Percentiles rank a stretch among this genome's conserved stretches.
These are phyloP conservation scores for Chironomus riparius DNA, from an alignment of 2,888 invertebrate species.

Conservation along the genomic window DNA sequence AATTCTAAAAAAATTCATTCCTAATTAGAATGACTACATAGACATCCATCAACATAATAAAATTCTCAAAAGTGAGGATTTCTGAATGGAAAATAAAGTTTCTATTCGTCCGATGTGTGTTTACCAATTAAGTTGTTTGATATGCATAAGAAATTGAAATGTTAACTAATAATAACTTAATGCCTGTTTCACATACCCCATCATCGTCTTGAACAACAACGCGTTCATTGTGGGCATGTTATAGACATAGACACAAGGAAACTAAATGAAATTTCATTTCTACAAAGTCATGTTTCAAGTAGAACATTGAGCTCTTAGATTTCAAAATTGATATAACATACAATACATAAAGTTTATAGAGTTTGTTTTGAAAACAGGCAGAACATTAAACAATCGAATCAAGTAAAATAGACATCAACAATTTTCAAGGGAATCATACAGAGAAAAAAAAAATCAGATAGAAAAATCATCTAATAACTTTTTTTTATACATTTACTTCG, in stretches of 20 bases:
- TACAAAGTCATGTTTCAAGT: neutral
- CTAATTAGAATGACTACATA: no score
- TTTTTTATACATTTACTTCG: neutral
- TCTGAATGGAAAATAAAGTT: no score
- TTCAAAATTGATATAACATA: neutral
- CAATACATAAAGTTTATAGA: neutral
- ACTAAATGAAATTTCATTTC: neutral
- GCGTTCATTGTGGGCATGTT: no score
- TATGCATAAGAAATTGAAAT: neutral
- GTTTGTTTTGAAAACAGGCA: conserved; percentile 1
- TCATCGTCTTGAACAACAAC: neutral
- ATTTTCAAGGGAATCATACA: neutral
- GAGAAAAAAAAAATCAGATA: neutral
- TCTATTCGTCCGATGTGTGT: neutral
- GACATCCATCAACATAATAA: no score
- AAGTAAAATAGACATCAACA: conserved; percentile 4
- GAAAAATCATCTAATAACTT: conserved; percentile 12
- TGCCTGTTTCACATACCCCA: neutral
- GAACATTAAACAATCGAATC: conserved; percentile 10
- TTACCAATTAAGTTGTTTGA: neutral
- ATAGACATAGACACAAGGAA: no score
- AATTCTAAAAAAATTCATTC: no score
- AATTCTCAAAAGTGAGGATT: no score
- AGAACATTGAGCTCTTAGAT: neutral
- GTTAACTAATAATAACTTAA: neutral